A percentile compares a stretch with the other conserved stretches of the same genome.
Evolutionary conservation across 2,113 vertebrate species (phyloP).

Genomic region (Caretta caretta): DNA sequence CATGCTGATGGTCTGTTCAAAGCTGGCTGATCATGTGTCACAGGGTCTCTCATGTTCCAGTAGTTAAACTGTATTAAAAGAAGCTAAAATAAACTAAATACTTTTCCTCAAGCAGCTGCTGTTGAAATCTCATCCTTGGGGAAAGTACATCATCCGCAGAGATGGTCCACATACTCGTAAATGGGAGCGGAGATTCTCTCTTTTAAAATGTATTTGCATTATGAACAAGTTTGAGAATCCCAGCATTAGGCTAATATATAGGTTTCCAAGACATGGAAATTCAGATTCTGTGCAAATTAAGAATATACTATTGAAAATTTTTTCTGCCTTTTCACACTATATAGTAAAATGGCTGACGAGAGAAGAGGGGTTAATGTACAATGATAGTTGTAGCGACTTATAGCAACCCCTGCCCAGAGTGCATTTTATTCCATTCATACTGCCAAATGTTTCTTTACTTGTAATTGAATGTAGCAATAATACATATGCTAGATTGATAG

Average conservation of each 20-base stretch:
- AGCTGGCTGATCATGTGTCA: neutral
- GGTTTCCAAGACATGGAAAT: neutral
- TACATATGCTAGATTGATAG: neutral
- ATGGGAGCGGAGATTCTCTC: neutral
- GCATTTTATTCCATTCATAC: neutral
- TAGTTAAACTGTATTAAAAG: neutral
- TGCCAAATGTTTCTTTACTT: neutral
- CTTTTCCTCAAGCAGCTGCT: neutral
- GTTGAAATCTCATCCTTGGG: neutral
- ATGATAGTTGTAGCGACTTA: neutral
- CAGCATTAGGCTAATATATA: neutral
- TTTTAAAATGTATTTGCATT: neutral
- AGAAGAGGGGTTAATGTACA: neutral
- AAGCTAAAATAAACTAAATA: neutral
- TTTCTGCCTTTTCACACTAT: neutral
- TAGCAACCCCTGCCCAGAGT: neutral
- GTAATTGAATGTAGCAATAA: neutral
- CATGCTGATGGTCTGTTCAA: neutral
- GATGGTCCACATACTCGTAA: neutral
- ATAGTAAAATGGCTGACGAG: neutral
- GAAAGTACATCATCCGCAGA: neutral
- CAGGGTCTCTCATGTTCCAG: neutral
- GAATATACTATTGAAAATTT: neutral
- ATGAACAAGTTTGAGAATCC: rapidly evolving
- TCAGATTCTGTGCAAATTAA: neutral